Percentiles rank a stretch among this genome's conserved stretches.
Evolutionary conservation across 2,888 invertebrate species (phyloP).

Genomic region (Diarsia mendica): DNA sequence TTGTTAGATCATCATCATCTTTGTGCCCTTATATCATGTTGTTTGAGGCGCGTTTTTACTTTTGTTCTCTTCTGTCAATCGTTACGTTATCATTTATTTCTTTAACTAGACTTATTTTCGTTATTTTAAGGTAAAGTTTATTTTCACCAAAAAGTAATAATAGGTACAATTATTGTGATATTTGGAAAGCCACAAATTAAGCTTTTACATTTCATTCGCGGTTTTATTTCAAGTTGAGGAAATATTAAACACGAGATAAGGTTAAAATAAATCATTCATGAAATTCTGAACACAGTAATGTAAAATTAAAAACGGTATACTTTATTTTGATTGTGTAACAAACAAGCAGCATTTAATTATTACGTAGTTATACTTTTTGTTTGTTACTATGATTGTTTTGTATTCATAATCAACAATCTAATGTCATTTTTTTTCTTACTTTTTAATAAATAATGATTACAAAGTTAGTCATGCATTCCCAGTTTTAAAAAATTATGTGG

Average conservation of each 20-base stretch:
- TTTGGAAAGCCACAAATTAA: neutral
- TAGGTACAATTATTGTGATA: neutral
- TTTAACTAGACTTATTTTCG: no score
- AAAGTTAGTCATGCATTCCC: no score
- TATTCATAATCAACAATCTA: no score
- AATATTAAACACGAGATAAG: neutral
- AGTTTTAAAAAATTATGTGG: no score
- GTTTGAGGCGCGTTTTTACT: no score
- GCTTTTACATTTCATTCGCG: neutral
- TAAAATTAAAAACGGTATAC: neutral
- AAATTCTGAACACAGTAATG: neutral
- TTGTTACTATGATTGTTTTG: neutral
- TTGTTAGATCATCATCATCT: neutral
- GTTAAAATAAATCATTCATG: neutral
- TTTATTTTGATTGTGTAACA: neutral
- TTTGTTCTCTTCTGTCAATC: no score
- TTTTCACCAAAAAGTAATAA: neutral
- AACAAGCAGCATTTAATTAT: no score
- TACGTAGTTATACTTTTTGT: no score
- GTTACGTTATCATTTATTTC: no score
- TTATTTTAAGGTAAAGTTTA: neutral
- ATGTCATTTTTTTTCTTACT: no score
- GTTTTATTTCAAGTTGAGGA: neutral
- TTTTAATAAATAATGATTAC: no score
- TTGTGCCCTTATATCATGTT: no score